A percentile compares a stretch with the other conserved stretches of the same genome.
Conservation (phyloP, 2,888 invertebrate species). For the Hoplodrina ambigua region DNA sequence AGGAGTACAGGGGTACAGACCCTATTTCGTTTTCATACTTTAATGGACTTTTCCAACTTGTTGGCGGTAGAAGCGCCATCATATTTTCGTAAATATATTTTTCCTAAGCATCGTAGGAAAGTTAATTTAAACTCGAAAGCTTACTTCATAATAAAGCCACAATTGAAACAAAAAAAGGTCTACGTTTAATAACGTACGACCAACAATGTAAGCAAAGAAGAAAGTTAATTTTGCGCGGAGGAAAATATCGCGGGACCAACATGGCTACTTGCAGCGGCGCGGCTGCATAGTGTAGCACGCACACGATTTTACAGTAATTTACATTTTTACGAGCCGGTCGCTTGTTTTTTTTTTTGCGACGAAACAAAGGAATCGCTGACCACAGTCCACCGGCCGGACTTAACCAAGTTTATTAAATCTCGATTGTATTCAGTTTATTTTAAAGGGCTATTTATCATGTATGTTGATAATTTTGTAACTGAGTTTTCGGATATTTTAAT, state of each 20-base stretch:
- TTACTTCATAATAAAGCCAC: constrained; percentile 60
- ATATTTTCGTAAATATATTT: constrained; percentile 13
- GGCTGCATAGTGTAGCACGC: constrained; percentile 78
- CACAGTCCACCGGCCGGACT: constrained; percentile 40
- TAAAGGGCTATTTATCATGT: constrained; percentile 18
- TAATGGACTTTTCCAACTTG: background rate
- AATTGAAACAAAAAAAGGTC: constrained; percentile 67
- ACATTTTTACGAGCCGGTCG: constrained; percentile 77
- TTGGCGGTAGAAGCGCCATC: background rate
- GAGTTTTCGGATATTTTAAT: background rate
- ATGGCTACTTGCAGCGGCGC: constrained; percentile 53
- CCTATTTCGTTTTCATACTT: background rate
- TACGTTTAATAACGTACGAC: constrained; percentile 74
- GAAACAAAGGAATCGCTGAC: constrained; percentile 56
- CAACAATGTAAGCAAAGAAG: constrained; percentile 79
- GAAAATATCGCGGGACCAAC: constrained; percentile 70
- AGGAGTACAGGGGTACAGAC: background rate
- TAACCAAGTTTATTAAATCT: constrained; percentile 49
- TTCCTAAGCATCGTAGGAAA: constrained; percentile 23
- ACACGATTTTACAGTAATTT: constrained; percentile 81
- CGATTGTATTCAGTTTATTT: constrained; percentile 40
- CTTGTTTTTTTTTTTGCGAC: constrained; percentile 43
- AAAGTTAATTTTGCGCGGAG: constrained; percentile 80
- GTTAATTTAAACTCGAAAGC: constrained; percentile 55
- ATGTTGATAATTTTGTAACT: constrained; percentile 21